A percentile compares a stretch with the other conserved stretches of the same genome.
phyloP scores from a whole-genome alignment of 2,888 invertebrate genomes.

The Tholera decimalis region DNA sequence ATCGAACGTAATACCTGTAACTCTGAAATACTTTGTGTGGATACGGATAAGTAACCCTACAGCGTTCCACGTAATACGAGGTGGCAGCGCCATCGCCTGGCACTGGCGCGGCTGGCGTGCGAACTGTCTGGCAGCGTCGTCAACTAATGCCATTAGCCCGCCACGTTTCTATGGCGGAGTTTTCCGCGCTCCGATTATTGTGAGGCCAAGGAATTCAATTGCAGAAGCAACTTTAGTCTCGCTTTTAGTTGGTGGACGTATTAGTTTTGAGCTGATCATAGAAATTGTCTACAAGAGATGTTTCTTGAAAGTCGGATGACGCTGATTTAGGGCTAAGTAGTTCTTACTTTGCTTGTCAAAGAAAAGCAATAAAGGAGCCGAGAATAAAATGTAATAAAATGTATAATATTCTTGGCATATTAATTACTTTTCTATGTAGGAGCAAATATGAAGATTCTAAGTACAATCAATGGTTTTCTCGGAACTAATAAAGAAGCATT shows the following conservation, averaged over 20 bases:
- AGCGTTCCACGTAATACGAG: constrained; percentile 18
- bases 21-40: constrained; percentile 17
- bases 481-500: too few relatives aligned
- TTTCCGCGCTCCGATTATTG: constrained; percentile 40
- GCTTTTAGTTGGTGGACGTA: constrained; percentile 26
- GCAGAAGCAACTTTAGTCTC: constrained; percentile 32
- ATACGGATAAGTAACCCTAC: constrained; percentile 16
- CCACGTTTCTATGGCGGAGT: constrained; percentile 17
- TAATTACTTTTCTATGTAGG: too few relatives aligned
- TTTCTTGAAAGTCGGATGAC: neutral
- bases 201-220: constrained; percentile 47
- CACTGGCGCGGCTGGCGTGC: constrained; percentile 7
- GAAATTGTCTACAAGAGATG: neutral
- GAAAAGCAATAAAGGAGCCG: too few relatives aligned
- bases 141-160: constrained; percentile 41
- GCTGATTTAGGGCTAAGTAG: too few relatives aligned
- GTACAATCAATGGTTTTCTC: too few relatives aligned
- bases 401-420: too few relatives aligned
- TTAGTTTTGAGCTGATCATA: constrained; percentile 12
- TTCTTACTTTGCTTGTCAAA: too few relatives aligned
- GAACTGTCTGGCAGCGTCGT: constrained; percentile 32
- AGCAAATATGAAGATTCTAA: too few relatives aligned
- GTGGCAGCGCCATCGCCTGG: constrained; percentile 17
- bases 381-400: too few relatives aligned
- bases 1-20: constrained; percentile 1